A percentile compares a stretch with the other conserved stretches of the same genome.
These are phyloP conservation scores for Cydia strobilella DNA, from an alignment of 1,140 invertebrate species.

Conservation along the genomic window DNA sequence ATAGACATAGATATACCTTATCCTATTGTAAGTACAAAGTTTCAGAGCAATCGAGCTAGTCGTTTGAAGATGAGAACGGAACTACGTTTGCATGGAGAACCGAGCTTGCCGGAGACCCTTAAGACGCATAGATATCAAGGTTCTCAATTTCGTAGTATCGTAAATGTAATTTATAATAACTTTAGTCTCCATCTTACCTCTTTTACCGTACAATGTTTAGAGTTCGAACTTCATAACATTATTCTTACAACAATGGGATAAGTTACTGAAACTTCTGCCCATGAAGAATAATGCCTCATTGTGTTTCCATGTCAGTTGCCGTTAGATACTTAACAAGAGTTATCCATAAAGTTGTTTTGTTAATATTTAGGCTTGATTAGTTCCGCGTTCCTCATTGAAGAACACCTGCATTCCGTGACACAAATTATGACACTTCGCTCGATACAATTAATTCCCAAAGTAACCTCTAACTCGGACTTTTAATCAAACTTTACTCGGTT, in stretches of 20 bases:
- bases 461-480: too few species aligned
- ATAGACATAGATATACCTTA: too few species aligned
- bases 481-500: too few species aligned
- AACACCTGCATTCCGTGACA: background rate
- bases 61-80: too few species aligned
- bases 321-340: background rate
- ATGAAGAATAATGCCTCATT: slow-evolving; percentile 1
- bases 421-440: too few species aligned
- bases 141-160: too few species aligned
- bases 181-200: background rate
- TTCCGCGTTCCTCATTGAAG: background rate
- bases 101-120: too few species aligned
- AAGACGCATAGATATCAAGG: too few species aligned
- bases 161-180: background rate
- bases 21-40: too few species aligned
- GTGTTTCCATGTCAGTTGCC: slow-evolving; percentile 1
- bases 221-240: background rate
- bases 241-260: background rate
- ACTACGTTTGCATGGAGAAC: too few species aligned
- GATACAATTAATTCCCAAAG: too few species aligned
- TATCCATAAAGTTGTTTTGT: background rate
- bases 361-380: background rate
- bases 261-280: background rate
- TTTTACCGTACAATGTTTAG: background rate
- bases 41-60: too few species aligned